A percentile compares a stretch with the other conserved stretches of the same genome.
Evolutionary conservation across 2,797 vertebrate genomes (phyloP).

Genomic region (Zenarchopterus dispar): DNA sequence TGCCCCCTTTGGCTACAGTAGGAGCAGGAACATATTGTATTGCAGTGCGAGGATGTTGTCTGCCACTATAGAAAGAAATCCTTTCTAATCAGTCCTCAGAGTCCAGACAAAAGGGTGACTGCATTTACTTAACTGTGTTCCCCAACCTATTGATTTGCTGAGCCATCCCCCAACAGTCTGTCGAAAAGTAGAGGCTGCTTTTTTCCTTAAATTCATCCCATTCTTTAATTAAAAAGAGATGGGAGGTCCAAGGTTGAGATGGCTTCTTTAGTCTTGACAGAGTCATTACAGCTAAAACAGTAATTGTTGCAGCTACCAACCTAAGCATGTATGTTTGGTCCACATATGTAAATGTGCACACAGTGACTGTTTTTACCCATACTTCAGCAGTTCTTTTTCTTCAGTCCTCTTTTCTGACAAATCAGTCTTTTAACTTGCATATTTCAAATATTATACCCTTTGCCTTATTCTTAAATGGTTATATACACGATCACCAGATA

Average conservation of each 20-base stretch:
- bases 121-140: slow-evolving; percentile 59
- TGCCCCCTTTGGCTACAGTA: slow-evolving; percentile 62
- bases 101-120: slow-evolving; percentile 60
- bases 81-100: slow-evolving; percentile 50
- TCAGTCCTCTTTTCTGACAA: background rate
- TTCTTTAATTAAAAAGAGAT: slow-evolving; percentile 62
- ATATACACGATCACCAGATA: background rate
- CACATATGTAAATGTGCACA: too few species aligned
- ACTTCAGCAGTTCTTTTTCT: too few species aligned
- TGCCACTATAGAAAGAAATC: slow-evolving; percentile 29
- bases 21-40: slow-evolving; percentile 22
- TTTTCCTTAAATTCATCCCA: slow-evolving; percentile 49
- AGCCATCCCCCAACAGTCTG: slow-evolving; percentile 50
- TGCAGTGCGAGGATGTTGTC: slow-evolving; percentile 22
- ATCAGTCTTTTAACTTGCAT: background rate
- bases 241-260: slow-evolving; percentile 35
- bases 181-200: slow-evolving; percentile 44
- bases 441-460: too few species aligned
- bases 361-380: too few species aligned
- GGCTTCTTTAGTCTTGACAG: slow-evolving; percentile 44
- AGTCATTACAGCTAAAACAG: slow-evolving; percentile 48
- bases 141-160: slow-evolving; percentile 67
- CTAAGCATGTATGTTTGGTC: background rate
- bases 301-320: slow-evolving; percentile 25
- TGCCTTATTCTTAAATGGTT: background rate